These are phyloP conservation scores for Neelides sp. DNA, from an alignment of 1,140 invertebrate genomes.

Conservation along the genomic window DNA sequence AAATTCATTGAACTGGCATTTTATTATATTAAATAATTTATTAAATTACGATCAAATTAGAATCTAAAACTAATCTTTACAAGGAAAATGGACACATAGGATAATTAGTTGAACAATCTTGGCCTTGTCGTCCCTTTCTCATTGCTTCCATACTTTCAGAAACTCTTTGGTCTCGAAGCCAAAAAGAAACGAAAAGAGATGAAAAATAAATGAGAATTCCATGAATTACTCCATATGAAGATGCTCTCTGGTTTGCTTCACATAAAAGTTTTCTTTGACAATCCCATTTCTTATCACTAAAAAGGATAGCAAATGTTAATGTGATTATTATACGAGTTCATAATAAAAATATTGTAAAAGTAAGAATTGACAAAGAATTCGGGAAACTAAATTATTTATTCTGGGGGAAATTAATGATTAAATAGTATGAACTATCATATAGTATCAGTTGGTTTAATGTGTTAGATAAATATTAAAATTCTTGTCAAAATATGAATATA, in stretches of 20 bases:
- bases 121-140: conserved; percentile 22
- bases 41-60: too few relatives aligned
- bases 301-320: conserved; percentile 2
- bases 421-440: too few relatives aligned
- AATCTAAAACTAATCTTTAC: conserved; percentile 4
- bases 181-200: conserved; percentile 22
- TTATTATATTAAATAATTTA: too few relatives aligned
- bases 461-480: too few relatives aligned
- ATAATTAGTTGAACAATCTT: conserved; percentile 18
- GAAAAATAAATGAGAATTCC: conserved; percentile 22
- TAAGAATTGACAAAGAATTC: too few relatives aligned
- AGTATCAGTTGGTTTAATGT: too few relatives aligned
- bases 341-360: too few relatives aligned
- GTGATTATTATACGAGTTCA: background rate
- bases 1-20: too few relatives aligned
- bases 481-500: too few relatives aligned
- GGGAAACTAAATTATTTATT: too few relatives aligned
- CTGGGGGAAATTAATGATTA: too few relatives aligned
- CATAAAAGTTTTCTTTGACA: conserved; percentile 22
- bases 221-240: conserved; percentile 19
- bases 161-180: conserved; percentile 18
- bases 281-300: conserved; percentile 23
- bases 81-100: conserved; percentile 27
- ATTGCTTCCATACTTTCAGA: conserved; percentile 28
- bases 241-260: conserved; percentile 27